Evolutionary conservation across 30 jellyfish, hydroid and myxozoan genomes (phyloP), one percentile per base, ranked within the genome.

Genomic region (Haliclystus octoradiatus): DNA sequence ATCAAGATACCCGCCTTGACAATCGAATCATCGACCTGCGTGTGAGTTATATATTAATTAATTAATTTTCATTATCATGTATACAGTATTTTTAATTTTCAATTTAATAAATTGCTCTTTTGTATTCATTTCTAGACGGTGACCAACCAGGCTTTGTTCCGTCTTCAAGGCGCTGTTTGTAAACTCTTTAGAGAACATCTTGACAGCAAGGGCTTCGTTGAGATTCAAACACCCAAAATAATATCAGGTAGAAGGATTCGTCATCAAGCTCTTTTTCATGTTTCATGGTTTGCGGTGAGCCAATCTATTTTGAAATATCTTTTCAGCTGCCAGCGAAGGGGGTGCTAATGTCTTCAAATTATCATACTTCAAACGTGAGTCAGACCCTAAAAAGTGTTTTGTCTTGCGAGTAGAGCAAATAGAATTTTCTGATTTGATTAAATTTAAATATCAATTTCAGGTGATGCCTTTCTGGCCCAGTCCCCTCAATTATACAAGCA

Each of bases 401-500:
- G n/a, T n/a, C n/a, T n/a, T n/a, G n/a, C 57, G 57, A 40, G 19
- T 31, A 69, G 34, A 12, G 0, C 28, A 32, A 22, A 68, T 28
- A 26, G 33, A 30, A 1, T 14, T 23, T 33, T 2, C 70, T 23
- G 5, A 28, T 19, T 7, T 27, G 73, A 12, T 34, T 14, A 9
- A 1, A 3, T 5, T 28, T 1, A 7, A 15, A 2, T 40, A 3
- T 40, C 3, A 4, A 13, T n/a, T 26, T 14, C 28, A 89, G 98
- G 94, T 50, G 71, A 80, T 80, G 99, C 99, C 26, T 92, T 75
- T 70, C 62, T 92, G 82, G 99, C 99, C 0, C 99, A 92, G 85
- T 92, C 99, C 13, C 99, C 99, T 25, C 99, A 92, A 85, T 92
- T 92, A 3, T 92, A 92, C 91, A 92, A 92, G 83, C 99, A 92